phyloP scores from a whole-genome alignment of 2,113 vertebrate species.

The Glareola pratincola region DNA sequence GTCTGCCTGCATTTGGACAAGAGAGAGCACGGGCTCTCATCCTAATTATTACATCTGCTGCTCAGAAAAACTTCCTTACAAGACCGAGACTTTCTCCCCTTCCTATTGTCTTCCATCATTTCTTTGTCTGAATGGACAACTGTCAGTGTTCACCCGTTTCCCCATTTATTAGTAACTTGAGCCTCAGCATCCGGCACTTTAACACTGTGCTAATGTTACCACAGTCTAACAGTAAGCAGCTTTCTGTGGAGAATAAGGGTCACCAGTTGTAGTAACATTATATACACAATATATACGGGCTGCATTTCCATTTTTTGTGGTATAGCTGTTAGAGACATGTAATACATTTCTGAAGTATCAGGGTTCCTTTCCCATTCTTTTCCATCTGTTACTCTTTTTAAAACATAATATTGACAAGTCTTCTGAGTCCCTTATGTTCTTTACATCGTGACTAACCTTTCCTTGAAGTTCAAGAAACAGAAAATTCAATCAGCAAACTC shows the following conservation, averaged over 20 bases:
- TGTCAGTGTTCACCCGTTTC: background rate
- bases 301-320: background rate
- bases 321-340: background rate
- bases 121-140: background rate
- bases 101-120: background rate
- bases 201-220: background rate
- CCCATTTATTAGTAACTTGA: background rate
- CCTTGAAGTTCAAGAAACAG: background rate
- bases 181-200: background rate
- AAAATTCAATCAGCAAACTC: background rate
- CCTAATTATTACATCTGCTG: background rate
- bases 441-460: background rate
- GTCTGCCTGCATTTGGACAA: background rate
- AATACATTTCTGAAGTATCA: background rate
- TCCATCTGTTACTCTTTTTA: background rate
- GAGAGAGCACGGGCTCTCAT: background rate
- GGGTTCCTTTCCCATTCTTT: background rate
- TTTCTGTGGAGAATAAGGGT: background rate
- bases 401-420: background rate
- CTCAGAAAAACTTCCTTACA: background rate
- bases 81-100: background rate
- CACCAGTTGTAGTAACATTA: background rate
- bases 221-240: rapidly evolving
- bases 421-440: background rate
- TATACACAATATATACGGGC: background rate